Evolutionary conservation across 2,797 vertebrate species (phyloP), one percentile per base, ranked within the genome.

Genomic region (Synaphobranchus kaupii): DNA sequence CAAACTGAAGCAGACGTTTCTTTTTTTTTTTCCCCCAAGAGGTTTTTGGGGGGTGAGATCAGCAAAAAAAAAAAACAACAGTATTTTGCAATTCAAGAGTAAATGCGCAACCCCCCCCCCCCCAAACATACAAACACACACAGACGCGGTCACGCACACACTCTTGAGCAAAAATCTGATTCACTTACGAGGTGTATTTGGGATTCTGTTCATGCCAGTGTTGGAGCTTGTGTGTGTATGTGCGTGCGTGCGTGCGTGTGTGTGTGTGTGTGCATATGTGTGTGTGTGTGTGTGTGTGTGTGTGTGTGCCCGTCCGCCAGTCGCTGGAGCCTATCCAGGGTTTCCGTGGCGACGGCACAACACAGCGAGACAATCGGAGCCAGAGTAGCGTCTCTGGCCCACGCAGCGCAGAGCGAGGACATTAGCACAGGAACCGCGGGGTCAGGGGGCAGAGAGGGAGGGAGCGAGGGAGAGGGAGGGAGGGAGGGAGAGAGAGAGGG

Each of bases 291-390:
- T 50, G 85, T 52, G 50, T 13, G 63, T 58, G 83, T 47, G 47
- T 31, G 87, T 25, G 44, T 56, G 73, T 68, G 89, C 78, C 88
- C 84, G 78, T 85, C 56, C 87, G 71, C 76, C 86, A 84, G 86
- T 76, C 83, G 73, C 88, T 88, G 85, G 88, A 88, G 87, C 90
- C 85, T 86, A 90, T 89, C 90, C 87, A 84, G 88, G 76, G 92
- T 92, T 90, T 90, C 92, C 92, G 92, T 92, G 90, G 92, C 89
- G 90, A 92, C 91, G 91, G 86, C 90, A 90, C 87, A 90, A 91
- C 89, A 89, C 34, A 95, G 95, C 94, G 93, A 97, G 96, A 96
- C 96, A 96, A 96, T 97, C 95, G 96, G 96, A 95, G 95, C 56
- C 71, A 3, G 22, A 28, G 68, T 34, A 47, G 71, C 48, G 52